Conservation (phyloP, 1,140 invertebrate genomes). For the Dinothrombium tinctorium region DNA sequence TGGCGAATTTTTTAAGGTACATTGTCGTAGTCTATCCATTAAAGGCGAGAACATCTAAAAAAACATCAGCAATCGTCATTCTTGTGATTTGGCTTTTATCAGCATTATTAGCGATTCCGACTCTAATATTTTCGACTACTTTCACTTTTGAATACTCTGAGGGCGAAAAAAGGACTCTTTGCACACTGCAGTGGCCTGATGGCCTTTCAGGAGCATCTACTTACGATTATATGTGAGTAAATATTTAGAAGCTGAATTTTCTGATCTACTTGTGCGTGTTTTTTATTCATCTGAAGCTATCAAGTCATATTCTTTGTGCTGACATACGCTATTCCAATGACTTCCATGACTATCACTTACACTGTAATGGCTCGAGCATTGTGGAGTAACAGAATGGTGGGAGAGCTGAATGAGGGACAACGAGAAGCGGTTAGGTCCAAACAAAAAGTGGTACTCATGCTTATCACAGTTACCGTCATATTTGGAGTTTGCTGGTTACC, state of each 20-base stretch:
- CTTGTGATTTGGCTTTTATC: conserved; percentile 43
- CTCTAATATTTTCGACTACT: conserved; percentile 48
- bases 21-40: conserved; percentile 69
- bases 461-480: conserved; percentile 51
- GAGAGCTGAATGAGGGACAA: conserved; percentile 59
- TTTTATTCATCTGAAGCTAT: conserved; percentile 36
- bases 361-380: conserved; percentile 51
- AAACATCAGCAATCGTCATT: conserved; percentile 53
- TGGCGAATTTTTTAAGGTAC: too few species aligned
- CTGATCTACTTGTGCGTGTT: conserved; percentile 10
- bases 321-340: conserved; percentile 79
- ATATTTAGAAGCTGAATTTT: too few species aligned
- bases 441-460: conserved; percentile 76
- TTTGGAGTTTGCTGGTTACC: conserved; percentile 62
- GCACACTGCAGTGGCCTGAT: conserved; percentile 9
- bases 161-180: conserved; percentile 29
- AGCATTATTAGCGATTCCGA: conserved; percentile 49
- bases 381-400: conserved; percentile 71
- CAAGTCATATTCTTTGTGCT: conserved; percentile 64
- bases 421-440: conserved; percentile 63
- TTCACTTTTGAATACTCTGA: conserved; percentile 29
- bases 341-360: conserved; percentile 76
- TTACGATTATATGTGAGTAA: too few species aligned
- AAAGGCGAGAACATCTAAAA: conserved; percentile 44
- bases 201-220: conserved; percentile 2